Evolutionary conservation across 2,113 vertebrate genomes (phyloP), one percentile per base, ranked within the genome.

Genomic region (Hassar affinis): DNA sequence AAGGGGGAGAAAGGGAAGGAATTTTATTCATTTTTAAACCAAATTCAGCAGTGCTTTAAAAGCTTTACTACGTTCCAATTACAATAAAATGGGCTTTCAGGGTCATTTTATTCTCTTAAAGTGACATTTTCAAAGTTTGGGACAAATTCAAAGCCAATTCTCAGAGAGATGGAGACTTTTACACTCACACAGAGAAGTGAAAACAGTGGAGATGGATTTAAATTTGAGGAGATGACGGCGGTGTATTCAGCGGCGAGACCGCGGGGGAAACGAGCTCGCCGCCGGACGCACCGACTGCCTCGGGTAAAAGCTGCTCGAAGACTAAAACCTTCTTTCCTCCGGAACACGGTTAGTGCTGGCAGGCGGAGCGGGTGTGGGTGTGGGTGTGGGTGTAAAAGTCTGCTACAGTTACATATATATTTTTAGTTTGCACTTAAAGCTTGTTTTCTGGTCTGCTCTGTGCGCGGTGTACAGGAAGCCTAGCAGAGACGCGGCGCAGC

Each of bases 381-480:
- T 6, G 2, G 38, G 38, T 42, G 38, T 42, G 38, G 38, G 3
- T 42, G 88, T 87, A 92, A 91, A 91, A 90, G 89, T 89, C 90
- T 88, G 59, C 10, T 18, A 22, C 30, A 25, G 59, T 20, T 51
- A 51, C 17, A 18, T 86, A 69, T 89, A 89, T 10, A n/a, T 88
- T 52, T 74, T 83, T 51, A 84, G 85, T 87, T 91, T 76, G 84
- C 88, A 87, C 88, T 83, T 90, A 88, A 89, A 90, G 90, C 87
- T 92, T 92, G 71, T 91, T 89, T 90, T 91, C 51, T 90, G 81
- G 93, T 95, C 93, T 89, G 92, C 94, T 95, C 93, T 90, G 92
- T 88, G 82, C 91, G 51, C 87, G 94, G 91, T 89, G 90, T 95
- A 94, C 92, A 94, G 94, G 89, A 92, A 93, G 90, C 95, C 93